Percentiles rank a stretch among this genome's conserved stretches.
phyloP scores from a whole-genome alignment of 2,888 invertebrate species.

The Cyrtodaria siliqua region DNA sequence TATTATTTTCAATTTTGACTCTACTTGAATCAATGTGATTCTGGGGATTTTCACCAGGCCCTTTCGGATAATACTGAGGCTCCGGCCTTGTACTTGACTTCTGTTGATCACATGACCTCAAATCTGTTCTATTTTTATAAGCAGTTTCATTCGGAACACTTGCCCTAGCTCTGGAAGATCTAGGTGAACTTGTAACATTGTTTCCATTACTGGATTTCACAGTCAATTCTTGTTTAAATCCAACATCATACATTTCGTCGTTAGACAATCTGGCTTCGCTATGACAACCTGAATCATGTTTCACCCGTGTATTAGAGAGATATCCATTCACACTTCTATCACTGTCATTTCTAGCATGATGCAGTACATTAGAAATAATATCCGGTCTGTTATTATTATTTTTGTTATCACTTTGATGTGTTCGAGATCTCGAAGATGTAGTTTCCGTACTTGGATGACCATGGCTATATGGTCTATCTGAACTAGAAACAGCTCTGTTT shows the following conservation, averaged over 20 bases:
- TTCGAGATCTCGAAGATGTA: no score
- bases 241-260: constrained; percentile 44
- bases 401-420: background rate
- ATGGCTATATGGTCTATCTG: no score
- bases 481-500: constrained; percentile 28
- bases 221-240: constrained; percentile 54
- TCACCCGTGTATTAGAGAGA: no score
- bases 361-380: background rate
- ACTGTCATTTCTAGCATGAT: background rate
- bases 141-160: background rate
- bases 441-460: no score
- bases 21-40: no score
- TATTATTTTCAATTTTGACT: no score
- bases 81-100: constrained; percentile 11
- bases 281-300: no score
- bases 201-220: constrained; percentile 14
- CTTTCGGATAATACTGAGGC: constrained; percentile 2
- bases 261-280: no score
- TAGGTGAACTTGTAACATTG: constrained; percentile 50
- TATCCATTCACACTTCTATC: background rate
- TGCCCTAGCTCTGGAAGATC: background rate
- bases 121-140: constrained; percentile 12
- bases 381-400: background rate
- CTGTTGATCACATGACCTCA: constrained; percentile 9
- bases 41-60: no score